Base-by-base conservation (phyloP, 2,113 vertebrate genomes). In the Lampris megalopsis region DNA sequence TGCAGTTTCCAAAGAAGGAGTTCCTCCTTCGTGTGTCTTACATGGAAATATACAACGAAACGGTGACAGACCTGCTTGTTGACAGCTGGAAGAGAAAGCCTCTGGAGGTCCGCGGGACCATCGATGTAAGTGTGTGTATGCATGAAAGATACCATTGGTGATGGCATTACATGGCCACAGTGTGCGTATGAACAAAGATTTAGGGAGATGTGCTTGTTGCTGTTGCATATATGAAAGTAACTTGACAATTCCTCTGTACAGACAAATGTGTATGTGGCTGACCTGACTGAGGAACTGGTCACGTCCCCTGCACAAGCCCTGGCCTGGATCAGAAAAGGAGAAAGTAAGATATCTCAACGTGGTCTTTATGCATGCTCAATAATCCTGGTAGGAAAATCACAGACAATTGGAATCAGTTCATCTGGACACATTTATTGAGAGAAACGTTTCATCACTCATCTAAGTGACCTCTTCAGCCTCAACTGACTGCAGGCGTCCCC, bases 41-140 rank as follows among this genome's bases (percentile, higher is more conserved):
- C 72, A 97, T 99, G 97, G 98, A 99, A 71, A 99, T 99, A 84
- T 98, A 99, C 86, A 99, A 99, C 36, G 98, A 99, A 82, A 98
- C 96, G 0, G 96, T 99, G 62, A 96, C 95, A 0, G 97, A 99
- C 75, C 90, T 99, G 74, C 95, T 99, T 5, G 96, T 96, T 37
- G 96, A 95, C 65, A 95, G 81, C 54, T 94, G 95, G 85, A 98
- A 97, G 90, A 94, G 96, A 87, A 98, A 97, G 80, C 97, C 98
- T 1, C 87, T 99, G 71, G 95, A 97, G 91, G 94, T 99, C 80
- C 89, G 97, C 53, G 98, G 99, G 88, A 94, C 96, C 13, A 93
- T 95, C 75, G 95, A 95, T 68, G 98, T 98, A 90, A 96, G 96
- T 93, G 8, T 43, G 4, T 24, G 24, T 24, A 24, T 24, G 24